Evolutionary conservation across 2,888 invertebrate genomes (phyloP).

Genomic region (Aproaerema taeniolella): DNA sequence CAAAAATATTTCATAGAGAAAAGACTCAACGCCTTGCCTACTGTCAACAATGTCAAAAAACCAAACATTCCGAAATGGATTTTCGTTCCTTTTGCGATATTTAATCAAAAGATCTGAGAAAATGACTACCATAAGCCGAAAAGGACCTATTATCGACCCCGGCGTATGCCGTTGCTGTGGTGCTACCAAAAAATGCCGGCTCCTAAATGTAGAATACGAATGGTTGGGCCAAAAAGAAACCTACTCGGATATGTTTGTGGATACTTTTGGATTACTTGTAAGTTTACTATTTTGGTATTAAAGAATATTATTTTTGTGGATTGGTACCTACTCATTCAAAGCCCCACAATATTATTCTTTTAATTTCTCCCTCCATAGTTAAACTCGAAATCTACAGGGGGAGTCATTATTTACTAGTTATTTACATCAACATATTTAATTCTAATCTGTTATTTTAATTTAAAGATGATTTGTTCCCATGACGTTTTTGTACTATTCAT

Average conservation of each 20-base stretch:
- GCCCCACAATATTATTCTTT: too few species aligned
- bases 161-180: slow-evolving; percentile 42
- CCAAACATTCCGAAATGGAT: not conserved
- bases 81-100: not conserved
- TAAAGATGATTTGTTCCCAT: too few species aligned
- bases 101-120: not conserved
- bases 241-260: slow-evolving; percentile 41
- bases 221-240: slow-evolving; percentile 38
- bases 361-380: too few species aligned
- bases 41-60: not conserved
- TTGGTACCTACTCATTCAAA: too few species aligned
- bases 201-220: slow-evolving; percentile 38
- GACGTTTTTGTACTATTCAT: too few species aligned
- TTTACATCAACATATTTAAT: too few species aligned
- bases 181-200: slow-evolving; percentile 36
- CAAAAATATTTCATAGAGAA: not conserved
- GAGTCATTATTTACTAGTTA: too few species aligned
- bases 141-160: slow-evolving; percentile 28
- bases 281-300: too few species aligned
- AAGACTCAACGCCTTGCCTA: too few species aligned
- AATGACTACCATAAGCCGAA: slow-evolving; percentile 9
- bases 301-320: not conserved
- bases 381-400: too few species aligned
- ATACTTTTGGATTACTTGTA: slow-evolving; percentile 42
- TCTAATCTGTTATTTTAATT: too few species aligned